A percentile compares a stretch with the other conserved stretches of the same genome.
These are phyloP conservation scores for Halichondria panicea DNA, from an alignment of 37 sponge, comb jelly and placozoan genomes.

Conservation along the genomic window DNA sequence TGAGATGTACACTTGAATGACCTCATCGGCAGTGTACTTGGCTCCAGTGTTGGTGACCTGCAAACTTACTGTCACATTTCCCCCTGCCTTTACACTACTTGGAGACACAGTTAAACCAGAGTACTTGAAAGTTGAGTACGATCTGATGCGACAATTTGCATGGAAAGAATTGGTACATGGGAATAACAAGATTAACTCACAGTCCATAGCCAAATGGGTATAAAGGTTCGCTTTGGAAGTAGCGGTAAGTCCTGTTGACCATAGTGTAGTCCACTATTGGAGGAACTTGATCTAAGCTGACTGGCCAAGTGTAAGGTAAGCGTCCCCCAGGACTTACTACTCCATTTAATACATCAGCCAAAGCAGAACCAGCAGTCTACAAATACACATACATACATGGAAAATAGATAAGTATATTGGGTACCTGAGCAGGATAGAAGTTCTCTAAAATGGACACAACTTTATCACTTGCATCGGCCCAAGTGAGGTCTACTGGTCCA, in stretches of 20 bases:
- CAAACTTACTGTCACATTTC: slow-evolving; percentile 32
- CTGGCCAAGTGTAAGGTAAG: slow-evolving; percentile 69
- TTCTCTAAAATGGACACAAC: slow-evolving; percentile 44
- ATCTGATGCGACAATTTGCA: slow-evolving; percentile 15
- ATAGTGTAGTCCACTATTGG: slow-evolving; percentile 63
- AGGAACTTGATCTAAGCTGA: slow-evolving; percentile 50
- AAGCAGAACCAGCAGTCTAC: slow-evolving; percentile 35
- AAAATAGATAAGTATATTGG: background rate
- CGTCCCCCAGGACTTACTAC: slow-evolving; percentile 43
- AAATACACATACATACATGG: background rate
- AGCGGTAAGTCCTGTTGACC: slow-evolving; percentile 60
- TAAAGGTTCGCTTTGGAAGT: slow-evolving; percentile 40
- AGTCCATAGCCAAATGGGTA: slow-evolving; percentile 73
- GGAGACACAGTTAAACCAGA: slow-evolving; percentile 17
- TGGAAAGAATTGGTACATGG: background rate
- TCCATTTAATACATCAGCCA: slow-evolving; percentile 35
- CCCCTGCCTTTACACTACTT: slow-evolving; percentile 11
- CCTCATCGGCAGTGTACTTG: slow-evolving; percentile 62
- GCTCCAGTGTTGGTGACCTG: slow-evolving; percentile 48
- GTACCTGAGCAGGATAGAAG: slow-evolving; percentile 51
- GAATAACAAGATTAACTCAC: slow-evolving; percentile 12
- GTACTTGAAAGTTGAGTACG: slow-evolving; percentile 51
- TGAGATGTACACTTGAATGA: slow-evolving; percentile 48
- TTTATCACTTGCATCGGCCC: slow-evolving; percentile 39
- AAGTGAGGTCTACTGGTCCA: slow-evolving; percentile 61